Conservation (phyloP, 2,113 vertebrate genomes). For the Cheirogaleus medius region DNA sequence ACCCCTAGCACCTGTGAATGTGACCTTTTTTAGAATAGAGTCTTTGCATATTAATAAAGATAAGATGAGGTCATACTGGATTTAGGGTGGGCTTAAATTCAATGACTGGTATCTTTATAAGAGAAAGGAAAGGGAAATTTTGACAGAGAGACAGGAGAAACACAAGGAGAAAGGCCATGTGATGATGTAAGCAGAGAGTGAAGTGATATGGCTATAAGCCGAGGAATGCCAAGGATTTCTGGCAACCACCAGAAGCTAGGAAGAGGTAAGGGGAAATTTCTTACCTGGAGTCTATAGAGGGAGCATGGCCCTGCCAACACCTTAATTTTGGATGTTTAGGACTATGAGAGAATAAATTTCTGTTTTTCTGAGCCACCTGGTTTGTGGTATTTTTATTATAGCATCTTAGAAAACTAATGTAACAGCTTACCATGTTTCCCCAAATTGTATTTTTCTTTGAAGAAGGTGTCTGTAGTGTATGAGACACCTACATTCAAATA, state of each 20-base stretch:
- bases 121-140: neutral
- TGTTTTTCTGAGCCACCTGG: neutral
- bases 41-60: neutral
- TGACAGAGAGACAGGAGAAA: neutral
- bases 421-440: neutral
- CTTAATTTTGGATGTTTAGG: neutral
- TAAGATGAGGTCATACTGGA: neutral
- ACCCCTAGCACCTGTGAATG: neutral
- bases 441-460: conserved; percentile 31
- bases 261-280: neutral
- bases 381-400: neutral
- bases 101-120: neutral
- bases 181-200: neutral
- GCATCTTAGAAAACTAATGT: neutral
- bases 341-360: neutral
- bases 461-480: neutral
- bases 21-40: neutral
- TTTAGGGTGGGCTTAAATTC: neutral
- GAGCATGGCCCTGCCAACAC: neutral
- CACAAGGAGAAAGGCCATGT: neutral
- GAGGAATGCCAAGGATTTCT: neutral
- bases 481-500: conserved; percentile 5
- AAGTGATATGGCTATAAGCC: neutral
- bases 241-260: neutral
- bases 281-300: neutral